Percentiles rank a stretch among this genome's conserved stretches.
These are phyloP conservation scores for Lasioglossum baleicum DNA, from an alignment of 1,140 invertebrate genomes.

Conservation along the genomic window DNA sequence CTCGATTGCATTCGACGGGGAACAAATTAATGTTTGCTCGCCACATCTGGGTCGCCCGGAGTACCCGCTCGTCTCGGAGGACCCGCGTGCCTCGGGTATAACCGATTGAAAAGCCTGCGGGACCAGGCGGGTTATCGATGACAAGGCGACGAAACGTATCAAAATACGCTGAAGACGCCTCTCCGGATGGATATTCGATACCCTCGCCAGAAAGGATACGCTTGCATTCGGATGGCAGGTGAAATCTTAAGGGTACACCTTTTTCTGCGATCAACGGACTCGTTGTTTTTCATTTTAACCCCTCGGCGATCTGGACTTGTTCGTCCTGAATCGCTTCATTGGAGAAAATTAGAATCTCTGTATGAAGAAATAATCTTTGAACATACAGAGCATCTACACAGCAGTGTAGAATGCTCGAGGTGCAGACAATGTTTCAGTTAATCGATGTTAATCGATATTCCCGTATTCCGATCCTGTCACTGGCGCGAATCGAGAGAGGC, in stretches of 20 bases:
- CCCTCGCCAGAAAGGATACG: neutral
- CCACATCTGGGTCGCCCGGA: conserved; percentile 43
- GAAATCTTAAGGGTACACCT: neutral
- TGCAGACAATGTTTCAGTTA: neutral
- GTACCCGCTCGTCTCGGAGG: neutral
- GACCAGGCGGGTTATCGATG: conserved; percentile 14
- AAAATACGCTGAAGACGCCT: conserved; percentile 14
- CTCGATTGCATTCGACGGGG: conserved; percentile 66
- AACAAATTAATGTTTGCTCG: conserved; percentile 70
- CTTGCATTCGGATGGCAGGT: conserved; percentile 27
- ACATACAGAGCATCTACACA: no score
- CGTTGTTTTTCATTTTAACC: no score
- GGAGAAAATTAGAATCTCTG: no score
- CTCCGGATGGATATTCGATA: conserved; percentile 22
- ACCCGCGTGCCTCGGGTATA: conserved; percentile 5
- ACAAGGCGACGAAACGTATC: conserved; percentile 47
- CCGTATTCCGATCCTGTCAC: neutral
- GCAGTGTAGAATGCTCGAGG: no score
- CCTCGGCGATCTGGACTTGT: no score
- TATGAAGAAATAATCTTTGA: no score
- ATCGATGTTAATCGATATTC: neutral
- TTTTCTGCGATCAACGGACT: no score
- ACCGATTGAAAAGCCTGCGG: conserved; percentile 1
- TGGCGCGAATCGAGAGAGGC: conserved; percentile 1
- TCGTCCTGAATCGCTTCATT: no score